Evolutionary conservation across 2,888 invertebrate genomes (phyloP).

Genomic region (Pyrochroa serraticornis): DNA sequence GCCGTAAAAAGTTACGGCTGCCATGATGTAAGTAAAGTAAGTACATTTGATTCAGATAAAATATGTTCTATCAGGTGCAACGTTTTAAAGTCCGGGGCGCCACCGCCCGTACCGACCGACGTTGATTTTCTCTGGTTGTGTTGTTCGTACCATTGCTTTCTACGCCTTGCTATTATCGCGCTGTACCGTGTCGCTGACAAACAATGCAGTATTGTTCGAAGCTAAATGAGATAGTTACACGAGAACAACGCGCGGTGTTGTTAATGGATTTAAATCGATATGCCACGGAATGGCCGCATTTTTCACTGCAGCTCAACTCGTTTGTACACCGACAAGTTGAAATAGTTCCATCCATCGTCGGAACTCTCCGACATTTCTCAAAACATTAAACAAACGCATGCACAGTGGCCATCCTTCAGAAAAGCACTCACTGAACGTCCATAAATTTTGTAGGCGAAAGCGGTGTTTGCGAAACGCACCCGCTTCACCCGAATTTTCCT

Average conservation of each 20-base stretch:
- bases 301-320: background rate
- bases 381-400: too few species aligned
- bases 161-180: background rate
- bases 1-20: background rate
- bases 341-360: background rate
- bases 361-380: too few species aligned
- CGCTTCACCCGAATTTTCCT: too few species aligned
- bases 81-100: too few species aligned
- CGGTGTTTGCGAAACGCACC: too few species aligned
- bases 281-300: background rate
- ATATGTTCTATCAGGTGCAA: background rate
- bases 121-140: background rate
- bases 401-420: too few species aligned
- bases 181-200: conserved; percentile 1
- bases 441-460: too few species aligned
- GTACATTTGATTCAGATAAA: background rate
- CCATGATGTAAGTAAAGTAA: background rate
- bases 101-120: background rate
- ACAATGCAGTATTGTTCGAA: background rate
- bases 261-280: conserved; percentile 1
- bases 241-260: background rate
- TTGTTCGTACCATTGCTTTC: background rate
- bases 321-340: background rate
- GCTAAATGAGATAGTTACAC: background rate
- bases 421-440: too few species aligned